Evolutionary conservation across 2,888 invertebrate species (phyloP).

Genomic region (Pogonocherus hispidulus): DNA sequence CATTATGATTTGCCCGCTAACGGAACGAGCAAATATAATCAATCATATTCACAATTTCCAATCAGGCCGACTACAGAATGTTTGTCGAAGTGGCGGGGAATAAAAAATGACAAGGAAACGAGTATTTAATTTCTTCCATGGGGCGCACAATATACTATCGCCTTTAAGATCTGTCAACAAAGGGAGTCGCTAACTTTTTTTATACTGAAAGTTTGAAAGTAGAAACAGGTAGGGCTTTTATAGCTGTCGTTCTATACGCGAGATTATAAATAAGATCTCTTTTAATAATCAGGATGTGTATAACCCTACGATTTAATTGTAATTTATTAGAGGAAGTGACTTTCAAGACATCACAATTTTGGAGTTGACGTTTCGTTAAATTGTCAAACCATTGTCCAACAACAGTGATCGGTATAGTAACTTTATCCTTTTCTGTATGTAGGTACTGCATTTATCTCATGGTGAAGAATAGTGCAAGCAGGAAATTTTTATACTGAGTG

Average conservation of each 20-base stretch:
- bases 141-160: slow-evolving; percentile 14
- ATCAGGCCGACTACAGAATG: slow-evolving; percentile 17
- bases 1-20: slow-evolving; percentile 13
- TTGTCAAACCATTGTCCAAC: too few relatives aligned
- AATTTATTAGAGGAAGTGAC: too few relatives aligned
- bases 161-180: slow-evolving; percentile 16
- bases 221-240: background rate
- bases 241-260: background rate
- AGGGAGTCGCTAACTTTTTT: background rate
- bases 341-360: too few relatives aligned
- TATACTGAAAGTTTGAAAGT: background rate
- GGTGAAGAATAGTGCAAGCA: too few relatives aligned
- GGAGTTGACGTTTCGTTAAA: too few relatives aligned
- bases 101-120: slow-evolving; percentile 27
- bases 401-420: too few relatives aligned
- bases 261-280: background rate
- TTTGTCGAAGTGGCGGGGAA: slow-evolving; percentile 11
- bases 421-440: too few relatives aligned
- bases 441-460: too few relatives aligned
- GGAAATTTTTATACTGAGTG: too few relatives aligned
- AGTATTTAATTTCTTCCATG: slow-evolving; percentile 23
- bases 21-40: slow-evolving; percentile 27
- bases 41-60: slow-evolving; percentile 31
- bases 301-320: too few relatives aligned
- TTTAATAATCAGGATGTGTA: background rate